Conservation (phyloP, 2,797 vertebrate species). For the Sebastiscus tertius region DNA sequence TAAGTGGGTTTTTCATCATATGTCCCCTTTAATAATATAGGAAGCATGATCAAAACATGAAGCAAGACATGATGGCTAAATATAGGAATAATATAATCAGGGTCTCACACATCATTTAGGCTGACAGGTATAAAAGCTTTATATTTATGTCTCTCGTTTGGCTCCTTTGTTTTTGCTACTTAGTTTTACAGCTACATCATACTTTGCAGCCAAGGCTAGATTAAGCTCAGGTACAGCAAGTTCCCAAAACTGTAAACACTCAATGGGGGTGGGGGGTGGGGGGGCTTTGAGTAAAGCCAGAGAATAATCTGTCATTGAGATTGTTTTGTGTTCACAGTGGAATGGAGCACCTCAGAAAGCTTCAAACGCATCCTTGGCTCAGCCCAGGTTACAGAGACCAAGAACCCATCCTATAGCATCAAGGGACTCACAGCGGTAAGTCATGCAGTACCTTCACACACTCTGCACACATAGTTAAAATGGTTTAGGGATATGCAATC, state of each 20-base stretch:
- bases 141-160: not conserved
- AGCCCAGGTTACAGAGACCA: constrained; percentile 75
- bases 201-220: constrained; percentile 35
- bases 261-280: not conserved
- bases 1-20: not conserved
- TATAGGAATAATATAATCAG: constrained; percentile 17
- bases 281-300: constrained; percentile 44
- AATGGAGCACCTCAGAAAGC: constrained; percentile 78
- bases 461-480: not conserved
- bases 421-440: constrained; percentile 77
- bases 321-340: constrained; percentile 76
- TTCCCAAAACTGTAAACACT: constrained; percentile 54
- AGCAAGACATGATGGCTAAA: not conserved
- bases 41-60: not conserved
- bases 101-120: not conserved
- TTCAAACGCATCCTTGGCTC: constrained; percentile 78
- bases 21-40: not conserved
- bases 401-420: constrained; percentile 73
- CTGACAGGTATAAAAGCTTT: not conserved
- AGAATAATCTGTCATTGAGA: constrained; percentile 47
- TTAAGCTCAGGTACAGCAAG: constrained; percentile 38
- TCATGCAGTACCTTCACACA: not conserved
- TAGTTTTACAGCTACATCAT: constrained; percentile 19
- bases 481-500: not conserved
- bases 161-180: not conserved